phyloP scores from a whole-genome alignment of 2,113 vertebrate genomes.

The Amblyopsis rosae region DNA sequence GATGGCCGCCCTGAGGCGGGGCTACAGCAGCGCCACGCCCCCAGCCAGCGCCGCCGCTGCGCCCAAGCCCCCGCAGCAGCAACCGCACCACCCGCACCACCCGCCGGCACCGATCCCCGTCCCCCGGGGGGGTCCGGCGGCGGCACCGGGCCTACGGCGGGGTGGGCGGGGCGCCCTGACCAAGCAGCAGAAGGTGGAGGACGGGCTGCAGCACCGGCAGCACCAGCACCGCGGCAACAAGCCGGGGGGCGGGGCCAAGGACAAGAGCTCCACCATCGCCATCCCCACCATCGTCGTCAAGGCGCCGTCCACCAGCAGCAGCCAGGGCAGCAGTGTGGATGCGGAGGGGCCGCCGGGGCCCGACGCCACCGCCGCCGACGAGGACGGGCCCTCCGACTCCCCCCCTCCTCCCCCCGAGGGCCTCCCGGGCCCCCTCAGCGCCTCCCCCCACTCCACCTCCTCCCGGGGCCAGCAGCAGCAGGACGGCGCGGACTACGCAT shows the following conservation, averaged over 20 bases:
- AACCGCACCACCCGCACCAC: conserved; percentile 32
- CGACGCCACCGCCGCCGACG: conserved; percentile 46
- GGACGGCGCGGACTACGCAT: conserved; percentile 80
- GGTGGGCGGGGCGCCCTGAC: conserved; percentile 86
- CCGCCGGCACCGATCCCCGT: conserved; percentile 11
- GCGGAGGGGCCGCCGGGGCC: conserved; percentile 53
- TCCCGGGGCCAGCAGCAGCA: conserved; percentile 54
- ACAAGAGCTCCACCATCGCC: conserved; percentile 91
- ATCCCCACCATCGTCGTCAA: conserved; percentile 94
- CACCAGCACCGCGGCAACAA: conserved; percentile 14
- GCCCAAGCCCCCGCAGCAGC: conserved; percentile 62
- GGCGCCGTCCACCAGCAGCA: conserved; percentile 92
- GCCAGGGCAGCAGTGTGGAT: conserved; percentile 91
- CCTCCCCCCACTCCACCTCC: conserved; percentile 72
- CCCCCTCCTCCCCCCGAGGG: conserved; percentile 44
- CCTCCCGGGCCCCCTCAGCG: conserved; percentile 74
- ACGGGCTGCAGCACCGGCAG: conserved; percentile 58
- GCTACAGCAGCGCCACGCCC: conserved; percentile 78
- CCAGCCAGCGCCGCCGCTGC: conserved; percentile 74
- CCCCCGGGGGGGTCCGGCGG: conserved; percentile 42
- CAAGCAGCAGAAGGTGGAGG: conserved; percentile 90
- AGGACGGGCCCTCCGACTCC: conserved; percentile 43
- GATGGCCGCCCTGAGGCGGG: conserved; percentile 75
- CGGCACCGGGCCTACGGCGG: conserved; percentile 47
- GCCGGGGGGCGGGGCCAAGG: conserved; percentile 66